These are phyloP conservation scores for Sebastes diaconus DNA, from an alignment of 2,797 vertebrate genomes.

Conservation along the genomic window DNA sequence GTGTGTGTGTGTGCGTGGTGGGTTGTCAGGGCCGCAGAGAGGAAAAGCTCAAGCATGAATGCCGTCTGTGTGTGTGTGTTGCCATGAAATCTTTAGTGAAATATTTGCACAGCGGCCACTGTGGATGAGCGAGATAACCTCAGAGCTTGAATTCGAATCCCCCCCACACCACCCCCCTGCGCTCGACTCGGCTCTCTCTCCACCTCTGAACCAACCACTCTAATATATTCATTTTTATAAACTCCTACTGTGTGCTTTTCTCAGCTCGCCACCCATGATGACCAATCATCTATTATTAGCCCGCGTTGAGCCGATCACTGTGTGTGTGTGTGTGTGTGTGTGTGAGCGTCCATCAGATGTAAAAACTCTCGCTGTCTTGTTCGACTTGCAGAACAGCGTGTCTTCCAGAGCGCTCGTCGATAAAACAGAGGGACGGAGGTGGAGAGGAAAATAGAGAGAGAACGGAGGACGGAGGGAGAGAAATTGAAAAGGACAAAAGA, in stretches of 20 bases:
- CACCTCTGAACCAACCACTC: constrained; percentile 1
- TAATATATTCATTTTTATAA: constrained; percentile 41
- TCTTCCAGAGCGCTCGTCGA: constrained; percentile 24
- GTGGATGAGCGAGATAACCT: constrained; percentile 95
- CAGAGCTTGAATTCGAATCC: constrained; percentile 92
- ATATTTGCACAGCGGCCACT: constrained; percentile 97
- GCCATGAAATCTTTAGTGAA: constrained; percentile 97
- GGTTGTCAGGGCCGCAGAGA: constrained; percentile 21
- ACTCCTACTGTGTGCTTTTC: constrained; percentile 31
- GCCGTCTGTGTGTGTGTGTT: constrained; percentile 65
- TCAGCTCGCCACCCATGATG: constrained; percentile 40
- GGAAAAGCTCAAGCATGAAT: constrained; percentile 33
- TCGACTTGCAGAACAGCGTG: constrained; percentile 33
- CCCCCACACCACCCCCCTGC: constrained; percentile 2
- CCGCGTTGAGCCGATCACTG: constrained; percentile 24
- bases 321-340: background rate
- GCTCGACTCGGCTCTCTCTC: background rate
- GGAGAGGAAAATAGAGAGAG: background rate
- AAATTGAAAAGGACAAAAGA: background rate
- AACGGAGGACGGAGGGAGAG: too few species aligned
- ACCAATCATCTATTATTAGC: constrained; percentile 54
- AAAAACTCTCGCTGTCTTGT: constrained; percentile 35
- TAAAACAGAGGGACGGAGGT: background rate
- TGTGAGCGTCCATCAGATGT: constrained; percentile 8
- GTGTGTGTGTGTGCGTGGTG: background rate